Evolutionary conservation across 2,888 invertebrate species (phyloP), one percentile per base, ranked within the genome.

Genomic region (Chrysotoxum bicinctum): DNA sequence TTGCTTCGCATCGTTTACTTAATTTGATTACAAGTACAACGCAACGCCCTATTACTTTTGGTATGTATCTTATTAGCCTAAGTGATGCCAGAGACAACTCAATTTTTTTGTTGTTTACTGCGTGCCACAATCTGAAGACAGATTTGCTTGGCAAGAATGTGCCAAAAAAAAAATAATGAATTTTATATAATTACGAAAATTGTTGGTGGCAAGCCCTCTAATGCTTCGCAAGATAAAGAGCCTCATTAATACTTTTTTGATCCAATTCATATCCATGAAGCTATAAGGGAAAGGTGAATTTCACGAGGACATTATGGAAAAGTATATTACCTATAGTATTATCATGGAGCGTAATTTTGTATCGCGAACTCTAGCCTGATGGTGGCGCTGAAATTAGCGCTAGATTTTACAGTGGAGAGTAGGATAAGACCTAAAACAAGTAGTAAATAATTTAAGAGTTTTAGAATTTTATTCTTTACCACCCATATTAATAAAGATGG

Each of bases 11-110:
- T 74, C 74, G 48, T 83, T 83, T 74, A 66, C 69, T 79, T 79
- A 74, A 83, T 78, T 83, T 79, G 74, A 83, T 83, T 79, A 79
- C 83, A 62, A 83, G 78, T 79, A 79, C 83, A 62, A 74, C 48
- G 69, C 64, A 50, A 64, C 73, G 62, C 23, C 48, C 52, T 12
- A 4, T n/a, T 19, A 16, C 16, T 43, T 45, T 35, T 14, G 14
- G 14, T 45, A 30, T 58, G 14, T 45, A 30, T 58, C 72, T 62
- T 73, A 73, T 82, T 82, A 77, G 70, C 12, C 58, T 73, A 73
- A 73, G 73, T 77, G 77, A 82, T 58, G 66, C 77, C 40, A 52
- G 30, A 60, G 60, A 73, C 60, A 68, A 69, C 68, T 82, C 73
- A 77, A 76, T 82, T 72, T 66, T 30, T 43, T 43, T 62, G 9